Evolutionary conservation across 2,888 invertebrate species (phyloP), one percentile per base, ranked within the genome.

Genomic region (Latrodectus elegans): DNA sequence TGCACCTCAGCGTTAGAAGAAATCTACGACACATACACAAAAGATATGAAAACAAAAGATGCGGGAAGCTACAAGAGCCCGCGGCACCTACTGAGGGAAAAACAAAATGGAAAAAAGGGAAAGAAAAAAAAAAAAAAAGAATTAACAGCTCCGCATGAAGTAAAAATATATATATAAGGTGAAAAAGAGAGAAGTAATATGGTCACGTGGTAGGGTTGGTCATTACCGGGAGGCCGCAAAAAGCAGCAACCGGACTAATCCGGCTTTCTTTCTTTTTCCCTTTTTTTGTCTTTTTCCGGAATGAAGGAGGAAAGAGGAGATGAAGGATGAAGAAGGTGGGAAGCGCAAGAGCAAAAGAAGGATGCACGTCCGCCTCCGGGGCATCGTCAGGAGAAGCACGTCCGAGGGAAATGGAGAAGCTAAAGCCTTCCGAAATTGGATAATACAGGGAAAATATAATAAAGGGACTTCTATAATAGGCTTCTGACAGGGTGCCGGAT

Each of bases 371-470:
- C 76, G 60, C 60, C 60, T 60, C 60, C 60, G 71, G 55, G 60
- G 38, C 74, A 22, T 74, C 74, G 74, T 17, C 81, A 86, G 74
- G 86, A 76, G 72, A 76, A 81, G 81, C 86, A 86, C 86, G 86
- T 86, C 86, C 81, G 22, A 67, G 86, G 86, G 86, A 86, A 86
- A 86, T 86, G 86, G 86, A 86, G 86, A 86, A 80, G 86, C 86
- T 86, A 86, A 86, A 86, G 86, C 86, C 86, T 71, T 52, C 86
- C 80, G 86, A 86, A 86, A 86, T 86, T 86, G 86, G 86, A 86
- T 86, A 86, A 86, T 86, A 86, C 86, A 86, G 86, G 86, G 86
- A 81, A 86, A 86, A 86, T 86, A 86, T 86, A 86, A 86, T 86
- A 86, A 86, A 86, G 86, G 81, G 86, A 86, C 86, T 81, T 79